Evolutionary conservation across 1,140 invertebrate genomes (phyloP).

Genomic region (Riptortus pedestris): DNA sequence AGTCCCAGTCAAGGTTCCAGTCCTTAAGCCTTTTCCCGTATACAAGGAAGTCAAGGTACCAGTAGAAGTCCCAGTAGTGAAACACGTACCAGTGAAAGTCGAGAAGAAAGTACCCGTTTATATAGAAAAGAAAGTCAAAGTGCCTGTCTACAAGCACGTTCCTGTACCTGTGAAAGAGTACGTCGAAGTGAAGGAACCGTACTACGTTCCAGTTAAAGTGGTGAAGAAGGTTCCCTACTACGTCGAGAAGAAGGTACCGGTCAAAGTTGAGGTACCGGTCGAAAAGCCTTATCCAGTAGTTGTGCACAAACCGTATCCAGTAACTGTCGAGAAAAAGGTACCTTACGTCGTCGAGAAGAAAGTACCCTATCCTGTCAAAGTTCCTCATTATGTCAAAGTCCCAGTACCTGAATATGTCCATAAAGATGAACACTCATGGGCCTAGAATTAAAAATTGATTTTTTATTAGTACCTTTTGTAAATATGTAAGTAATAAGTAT

Average conservation of each 20-base stretch:
- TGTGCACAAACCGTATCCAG: neutral
- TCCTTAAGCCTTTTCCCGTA: neutral
- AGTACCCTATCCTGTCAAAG: conserved; percentile 6
- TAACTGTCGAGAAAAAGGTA: neutral
- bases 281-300: conserved; percentile 1
- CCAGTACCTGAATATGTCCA: neutral
- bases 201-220: neutral
- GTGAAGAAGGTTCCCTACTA: neutral
- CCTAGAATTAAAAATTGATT: too few species aligned
- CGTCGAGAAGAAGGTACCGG: neutral
- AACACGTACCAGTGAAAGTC: neutral
- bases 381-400: neutral
- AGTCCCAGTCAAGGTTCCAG: neutral
- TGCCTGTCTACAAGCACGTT: neutral
- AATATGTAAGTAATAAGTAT: too few species aligned
- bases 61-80: neutral
- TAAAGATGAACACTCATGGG: neutral
- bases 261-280: neutral
- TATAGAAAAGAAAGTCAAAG: neutral
- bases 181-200: neutral
- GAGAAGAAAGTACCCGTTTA: neutral
- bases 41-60: conserved; percentile 8
- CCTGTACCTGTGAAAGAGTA: neutral
- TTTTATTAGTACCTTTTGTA: too few species aligned
- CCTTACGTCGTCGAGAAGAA: conserved; percentile 9